A percentile compares a stretch with the other conserved stretches of the same genome.
Conservation (phyloP, 2,113 vertebrate species). For the Gadus chalcogrammus region DNA sequence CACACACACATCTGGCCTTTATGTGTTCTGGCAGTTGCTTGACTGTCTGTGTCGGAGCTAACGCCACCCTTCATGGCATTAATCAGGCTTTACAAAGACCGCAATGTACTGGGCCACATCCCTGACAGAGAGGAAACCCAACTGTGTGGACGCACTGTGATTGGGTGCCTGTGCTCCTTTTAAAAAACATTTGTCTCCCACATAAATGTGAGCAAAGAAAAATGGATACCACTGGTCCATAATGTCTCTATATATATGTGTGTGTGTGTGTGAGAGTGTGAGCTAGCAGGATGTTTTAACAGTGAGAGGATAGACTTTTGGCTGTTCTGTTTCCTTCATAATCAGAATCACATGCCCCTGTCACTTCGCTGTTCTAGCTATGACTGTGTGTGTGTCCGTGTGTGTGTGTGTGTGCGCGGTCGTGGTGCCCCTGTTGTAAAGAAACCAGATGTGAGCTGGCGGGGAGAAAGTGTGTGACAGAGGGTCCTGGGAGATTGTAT, state of each 20-base stretch:
- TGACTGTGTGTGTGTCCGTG: not conserved
- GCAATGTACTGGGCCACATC: slow-evolving; percentile 1
- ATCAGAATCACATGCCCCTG: slow-evolving; percentile 38
- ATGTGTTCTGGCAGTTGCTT: slow-evolving; percentile 11
- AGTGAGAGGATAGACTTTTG: slow-evolving; percentile 4
- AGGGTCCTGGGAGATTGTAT: slow-evolving; percentile 41
- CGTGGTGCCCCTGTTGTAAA: slow-evolving; percentile 45
- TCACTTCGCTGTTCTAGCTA: slow-evolving; percentile 21
- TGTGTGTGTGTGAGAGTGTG: too few species aligned
- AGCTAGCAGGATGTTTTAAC: too few species aligned
- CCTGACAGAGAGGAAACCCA: not conserved
- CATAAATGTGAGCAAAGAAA: too few species aligned
- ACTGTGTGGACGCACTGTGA: too few species aligned
- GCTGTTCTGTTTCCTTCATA: not conserved
- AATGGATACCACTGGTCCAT: too few species aligned
- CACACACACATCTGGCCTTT: slow-evolving; percentile 10
- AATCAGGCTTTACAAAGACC: slow-evolving; percentile 38
- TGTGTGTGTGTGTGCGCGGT: slow-evolving; percentile 24
- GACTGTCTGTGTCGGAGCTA: slow-evolving; percentile 13
- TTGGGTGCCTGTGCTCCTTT: too few species aligned
- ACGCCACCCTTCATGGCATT: slow-evolving; percentile 22
- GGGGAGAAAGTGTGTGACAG: slow-evolving; percentile 44
- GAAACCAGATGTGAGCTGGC: slow-evolving; percentile 58
- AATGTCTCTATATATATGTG: too few species aligned
- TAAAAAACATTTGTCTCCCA: too few species aligned